Evolutionary conservation across 2,797 vertebrate species (phyloP).

Genomic region (Urosaurus nigricauda): DNA sequence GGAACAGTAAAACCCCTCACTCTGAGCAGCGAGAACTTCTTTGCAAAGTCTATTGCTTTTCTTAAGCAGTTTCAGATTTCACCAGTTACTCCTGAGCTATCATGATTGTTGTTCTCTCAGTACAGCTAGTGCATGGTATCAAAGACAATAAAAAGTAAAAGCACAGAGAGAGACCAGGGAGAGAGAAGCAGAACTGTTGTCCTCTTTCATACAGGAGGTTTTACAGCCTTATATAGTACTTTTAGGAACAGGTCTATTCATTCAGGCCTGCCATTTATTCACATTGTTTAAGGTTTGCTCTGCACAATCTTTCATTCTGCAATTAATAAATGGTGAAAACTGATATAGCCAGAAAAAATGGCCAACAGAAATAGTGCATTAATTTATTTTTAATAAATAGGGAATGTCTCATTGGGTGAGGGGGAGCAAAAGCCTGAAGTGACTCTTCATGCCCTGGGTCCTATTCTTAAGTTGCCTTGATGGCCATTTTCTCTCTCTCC

Average conservation of each 20-base stretch:
- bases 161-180: background rate
- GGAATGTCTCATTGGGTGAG: conserved; percentile 61
- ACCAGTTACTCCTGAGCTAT: background rate
- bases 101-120: conserved; percentile 36
- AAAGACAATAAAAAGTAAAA: conserved; percentile 41
- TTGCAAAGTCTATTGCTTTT: conserved; percentile 1
- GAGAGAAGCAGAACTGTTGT: conserved; percentile 57
- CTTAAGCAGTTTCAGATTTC: background rate
- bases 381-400: conserved; percentile 71
- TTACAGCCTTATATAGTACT: conserved; percentile 68
- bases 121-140: conserved; percentile 8
- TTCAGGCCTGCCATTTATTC: conserved; percentile 63
- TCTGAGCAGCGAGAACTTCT: background rate
- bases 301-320: conserved; percentile 69
- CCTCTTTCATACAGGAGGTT: conserved; percentile 59
- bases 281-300: conserved; percentile 59
- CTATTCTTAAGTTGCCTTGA: conserved; percentile 75
- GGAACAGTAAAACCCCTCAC: background rate
- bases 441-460: conserved; percentile 75
- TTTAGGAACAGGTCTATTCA: conserved; percentile 63
- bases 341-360: conserved; percentile 72
- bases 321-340: conserved; percentile 83
- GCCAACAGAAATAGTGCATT: conserved; percentile 67
- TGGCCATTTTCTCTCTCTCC: conserved; percentile 56
- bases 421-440: conserved; percentile 71